phyloP scores from a whole-genome alignment of 2,797 vertebrate genomes.

The Melanotaenia parkinsoni region DNA sequence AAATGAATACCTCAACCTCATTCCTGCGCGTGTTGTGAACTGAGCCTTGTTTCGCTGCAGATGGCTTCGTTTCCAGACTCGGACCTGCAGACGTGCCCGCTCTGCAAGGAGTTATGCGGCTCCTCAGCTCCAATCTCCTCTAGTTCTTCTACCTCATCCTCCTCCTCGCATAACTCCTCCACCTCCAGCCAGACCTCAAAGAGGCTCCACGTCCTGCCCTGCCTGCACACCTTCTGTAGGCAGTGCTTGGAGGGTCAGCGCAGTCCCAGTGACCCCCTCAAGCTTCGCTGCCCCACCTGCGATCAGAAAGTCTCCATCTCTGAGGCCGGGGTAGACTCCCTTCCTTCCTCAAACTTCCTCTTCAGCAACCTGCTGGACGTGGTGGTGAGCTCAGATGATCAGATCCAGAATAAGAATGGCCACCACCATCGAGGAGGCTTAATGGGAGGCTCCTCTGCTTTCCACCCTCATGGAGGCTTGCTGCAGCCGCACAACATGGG shows the following conservation, averaged over 20 bases:
- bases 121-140: constrained; percentile 90
- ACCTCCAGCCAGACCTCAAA: constrained; percentile 86
- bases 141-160: constrained; percentile 90
- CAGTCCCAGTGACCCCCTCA: constrained; percentile 85
- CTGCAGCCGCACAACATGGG: constrained; percentile 80
- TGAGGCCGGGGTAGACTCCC: constrained; percentile 91
- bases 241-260: constrained; percentile 91
- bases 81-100: constrained; percentile 91
- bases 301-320: constrained; percentile 92
- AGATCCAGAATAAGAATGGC: constrained; percentile 84
- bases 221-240: constrained; percentile 93
- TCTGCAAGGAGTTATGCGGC: constrained; percentile 94
- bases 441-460: constrained; percentile 59
- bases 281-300: constrained; percentile 91
- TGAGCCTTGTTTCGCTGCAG: constrained; percentile 70
- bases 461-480: constrained; percentile 75
- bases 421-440: constrained; percentile 70
- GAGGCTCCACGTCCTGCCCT: constrained; percentile 91
- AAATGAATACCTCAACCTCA: constrained; percentile 57
- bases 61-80: constrained; percentile 92
- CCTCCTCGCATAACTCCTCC: constrained; percentile 89
- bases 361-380: constrained; percentile 93
- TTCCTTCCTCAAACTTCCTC: constrained; percentile 92
- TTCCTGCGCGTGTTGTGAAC: constrained; percentile 55
- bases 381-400: constrained; percentile 89